Evolutionary conservation across 1,140 invertebrate genomes (phyloP), one percentile per base, ranked within the genome.

Genomic region (Pinna nobilis): DNA sequence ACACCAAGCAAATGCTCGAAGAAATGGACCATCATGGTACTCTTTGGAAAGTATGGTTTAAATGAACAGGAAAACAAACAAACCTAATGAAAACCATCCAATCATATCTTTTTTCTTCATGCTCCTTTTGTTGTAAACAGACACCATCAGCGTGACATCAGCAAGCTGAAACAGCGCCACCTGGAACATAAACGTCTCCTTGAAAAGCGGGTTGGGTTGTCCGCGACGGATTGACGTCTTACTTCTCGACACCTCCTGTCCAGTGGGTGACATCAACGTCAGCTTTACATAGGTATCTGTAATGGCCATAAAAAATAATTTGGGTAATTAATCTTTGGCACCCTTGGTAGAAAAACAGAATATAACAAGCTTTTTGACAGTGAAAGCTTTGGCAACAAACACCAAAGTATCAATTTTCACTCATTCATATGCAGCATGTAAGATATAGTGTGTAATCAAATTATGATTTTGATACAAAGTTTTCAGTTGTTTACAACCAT

Each of bases 61-160:
- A 28, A 13, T 4, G 9, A 6, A 41, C 47, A 30, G n/a, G 41
- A 15, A 18, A 49, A 7, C 49, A 28, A 55, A 50, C 74, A 65
- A 81, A 88, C 88, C 97, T 55, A 98, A 87, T 69, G 95, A 95
- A 89, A 98, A 96, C 96, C 96, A 98, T 53, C 97, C 97, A 70
- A 98, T 95, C 94, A 98, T 96, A 88, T 98, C 96, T 82, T 97
- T 97, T 72, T 95, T 94, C 80, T 97, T 98, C 91, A 98, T 96
- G 80, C 95, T 93, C 70, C 95, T 93, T 70, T 94, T 93, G 88
- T 96, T 96, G 91, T 97, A 98, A 18, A 98, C 95, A 0, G 96
- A 96, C 51, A 97, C 92, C 92, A 97, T 96, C 59, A 98, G 90
- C 0, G 96, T 97, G 15, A 98, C 96, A 79, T 98, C 97, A n/a